Conservation (phyloP, 2,888 invertebrate species). For the Drosophila falleni region DNA sequence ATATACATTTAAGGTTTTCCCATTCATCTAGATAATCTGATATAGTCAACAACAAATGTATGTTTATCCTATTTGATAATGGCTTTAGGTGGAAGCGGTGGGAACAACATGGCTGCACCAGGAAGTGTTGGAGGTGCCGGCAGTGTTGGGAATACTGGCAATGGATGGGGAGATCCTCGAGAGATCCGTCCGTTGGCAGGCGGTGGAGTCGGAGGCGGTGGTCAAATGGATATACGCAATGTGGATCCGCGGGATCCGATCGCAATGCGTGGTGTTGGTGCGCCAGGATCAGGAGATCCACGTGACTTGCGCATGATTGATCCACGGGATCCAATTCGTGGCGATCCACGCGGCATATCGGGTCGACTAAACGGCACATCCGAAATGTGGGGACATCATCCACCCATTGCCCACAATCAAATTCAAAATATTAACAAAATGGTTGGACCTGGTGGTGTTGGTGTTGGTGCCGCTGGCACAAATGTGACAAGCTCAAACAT, state of each 20-base stretch:
- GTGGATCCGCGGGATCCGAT: conserved; percentile 86
- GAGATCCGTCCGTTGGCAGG: conserved; percentile 86
- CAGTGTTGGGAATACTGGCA: conserved; percentile 83
- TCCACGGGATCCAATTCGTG: conserved; percentile 87
- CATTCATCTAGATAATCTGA: too few species aligned
- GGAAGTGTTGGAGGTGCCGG: conserved; percentile 58
- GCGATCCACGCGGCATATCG: conserved; percentile 92
- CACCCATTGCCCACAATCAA: conserved; percentile 83
- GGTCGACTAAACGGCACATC: conserved; percentile 92
- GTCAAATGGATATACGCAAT: conserved; percentile 86
- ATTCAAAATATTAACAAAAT: conserved; percentile 86
- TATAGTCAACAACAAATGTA: too few species aligned
- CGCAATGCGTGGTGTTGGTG: conserved; percentile 78
- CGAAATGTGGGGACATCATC: conserved; percentile 93
- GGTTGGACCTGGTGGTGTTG: conserved; percentile 85
- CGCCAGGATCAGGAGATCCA: conserved; percentile 81
- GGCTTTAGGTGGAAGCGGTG: conserved; percentile 52
- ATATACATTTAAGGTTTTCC: too few species aligned
- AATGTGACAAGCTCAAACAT: conserved; percentile 84
- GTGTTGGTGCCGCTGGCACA: conserved; percentile 76
- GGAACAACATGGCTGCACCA: conserved; percentile 52
- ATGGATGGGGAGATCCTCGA: conserved; percentile 88
- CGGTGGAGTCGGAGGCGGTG: conserved; percentile 58
- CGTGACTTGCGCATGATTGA: conserved; percentile 86
- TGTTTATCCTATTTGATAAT: background rate